Conservation (phyloP, 2,797 vertebrate species). For the Clarias fuscus region DNA sequence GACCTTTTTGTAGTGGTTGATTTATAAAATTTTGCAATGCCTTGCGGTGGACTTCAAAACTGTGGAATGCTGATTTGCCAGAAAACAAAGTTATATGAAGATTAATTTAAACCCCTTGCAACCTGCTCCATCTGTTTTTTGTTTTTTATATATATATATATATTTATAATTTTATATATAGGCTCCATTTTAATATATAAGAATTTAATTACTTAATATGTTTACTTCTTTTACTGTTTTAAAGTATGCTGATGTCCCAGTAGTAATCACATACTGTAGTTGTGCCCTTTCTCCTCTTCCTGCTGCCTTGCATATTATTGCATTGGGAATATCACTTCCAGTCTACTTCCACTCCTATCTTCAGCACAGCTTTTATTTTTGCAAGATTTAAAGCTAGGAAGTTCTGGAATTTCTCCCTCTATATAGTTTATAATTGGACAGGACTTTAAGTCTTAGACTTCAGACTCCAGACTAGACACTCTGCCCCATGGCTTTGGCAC, state of each 20-base stretch:
- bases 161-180: slow-evolving; percentile 53
- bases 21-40: slow-evolving; percentile 57
- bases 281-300: slow-evolving; percentile 55
- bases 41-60: slow-evolving; percentile 53
- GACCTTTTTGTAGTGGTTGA: slow-evolving; percentile 61
- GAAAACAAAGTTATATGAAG: slow-evolving; percentile 39
- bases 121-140: slow-evolving; percentile 57
- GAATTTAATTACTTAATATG: slow-evolving; percentile 64
- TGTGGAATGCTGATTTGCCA: slow-evolving; percentile 49
- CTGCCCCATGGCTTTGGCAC: slow-evolving; percentile 86
- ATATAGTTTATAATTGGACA: slow-evolving; percentile 16
- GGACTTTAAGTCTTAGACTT: slow-evolving; percentile 77
- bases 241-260: slow-evolving; percentile 68
- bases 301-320: slow-evolving; percentile 71
- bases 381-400: slow-evolving; percentile 63
- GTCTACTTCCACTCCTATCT: slow-evolving; percentile 59
- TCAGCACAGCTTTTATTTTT: slow-evolving; percentile 68
- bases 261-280: slow-evolving; percentile 54
- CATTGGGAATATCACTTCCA: slow-evolving; percentile 70
- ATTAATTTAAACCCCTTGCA: slow-evolving; percentile 65
- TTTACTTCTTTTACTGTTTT: slow-evolving; percentile 56
- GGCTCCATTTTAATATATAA: slow-evolving; percentile 71
- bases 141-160: too few species aligned
- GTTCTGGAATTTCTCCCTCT: slow-evolving; percentile 34
- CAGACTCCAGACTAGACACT: slow-evolving; percentile 91